These are phyloP conservation scores for Ia io DNA, from an alignment of 2,113 vertebrate genomes.

Conservation along the genomic window DNA sequence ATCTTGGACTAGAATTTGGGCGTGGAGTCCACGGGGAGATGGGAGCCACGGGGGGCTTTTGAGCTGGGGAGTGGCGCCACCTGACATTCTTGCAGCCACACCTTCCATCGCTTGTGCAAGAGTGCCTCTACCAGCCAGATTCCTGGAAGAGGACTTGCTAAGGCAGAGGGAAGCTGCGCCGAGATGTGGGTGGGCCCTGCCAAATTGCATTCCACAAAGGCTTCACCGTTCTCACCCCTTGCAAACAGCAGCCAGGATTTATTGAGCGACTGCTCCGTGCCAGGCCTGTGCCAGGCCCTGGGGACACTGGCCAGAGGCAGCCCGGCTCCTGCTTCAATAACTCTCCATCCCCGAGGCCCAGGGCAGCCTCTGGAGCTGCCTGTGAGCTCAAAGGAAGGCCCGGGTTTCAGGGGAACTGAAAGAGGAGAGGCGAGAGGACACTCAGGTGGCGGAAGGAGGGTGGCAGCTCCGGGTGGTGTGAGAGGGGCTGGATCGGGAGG, in stretches of 20 bases:
- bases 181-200: not conserved
- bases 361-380: not conserved
- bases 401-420: not conserved
- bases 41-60: not conserved
- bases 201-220: slow-evolving; percentile 54
- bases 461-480: no score
- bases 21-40: not conserved
- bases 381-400: not conserved
- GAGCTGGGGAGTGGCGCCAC: not conserved
- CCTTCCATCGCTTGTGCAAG: not conserved
- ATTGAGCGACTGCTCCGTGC: not conserved
- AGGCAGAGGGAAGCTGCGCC: not conserved
- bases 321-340: not conserved
- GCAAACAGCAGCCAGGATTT: not conserved
- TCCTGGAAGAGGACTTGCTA: slow-evolving; percentile 37
- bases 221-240: not conserved
- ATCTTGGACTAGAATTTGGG: not conserved
- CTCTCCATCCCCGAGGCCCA: not conserved
- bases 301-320: not conserved
- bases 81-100: not conserved
- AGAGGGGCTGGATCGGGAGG: not conserved
- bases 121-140: not conserved
- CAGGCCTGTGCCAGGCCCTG: slow-evolving; percentile 5
- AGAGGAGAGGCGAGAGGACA: not conserved
- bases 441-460: not conserved